Evolutionary conservation across 2,113 vertebrate genomes (phyloP), one percentile per base, ranked within the genome.

Genomic region (Willisornis vidua): DNA sequence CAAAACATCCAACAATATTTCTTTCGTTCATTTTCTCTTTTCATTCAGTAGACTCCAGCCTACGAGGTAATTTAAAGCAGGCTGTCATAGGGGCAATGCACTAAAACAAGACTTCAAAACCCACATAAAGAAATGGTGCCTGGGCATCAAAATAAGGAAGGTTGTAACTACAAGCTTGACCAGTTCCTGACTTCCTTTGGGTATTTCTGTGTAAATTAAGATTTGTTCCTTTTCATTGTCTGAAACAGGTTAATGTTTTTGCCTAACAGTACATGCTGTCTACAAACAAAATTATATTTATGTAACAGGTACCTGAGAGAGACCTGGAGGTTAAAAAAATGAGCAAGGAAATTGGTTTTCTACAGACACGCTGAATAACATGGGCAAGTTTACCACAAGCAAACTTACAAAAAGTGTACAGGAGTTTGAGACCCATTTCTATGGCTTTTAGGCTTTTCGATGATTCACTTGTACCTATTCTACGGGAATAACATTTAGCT

Each of bases 31-130:
- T 91, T 88, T 84, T 96, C 73, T 94, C 11, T 86, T 93, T 96
- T 68, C 52, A 19, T 93, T 93, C 49, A 52, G 20, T 29, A 82
- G 54, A 77, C 65, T 92, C 46, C 72, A 94, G 26, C 37, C 49
- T 86, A 91, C 87, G 65, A 88, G 43, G 48, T 88, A 94, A 93
- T 84, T 97, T 96, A 97, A 95, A 96, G 52, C 83, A 92, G 63
- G 33, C 88, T 81, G 59, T 94, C 79, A 39, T 81, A 85, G 54
- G 71, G 75, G 78, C 62, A 85, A 92, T 91, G 66, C 61, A 70
- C 66, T 85, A 73, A 74, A 90, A 85, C 41, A 87, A 12, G 41
- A 63, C 51, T 92, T 31, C 57, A 90, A 86, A 77, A 80, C 31
- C 18, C 76, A 63, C 29, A n/a, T 49, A 29, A 85, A 63, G 52